phyloP scores from a whole-genome alignment of 1,140 invertebrate species.

The Rhagoletis zephyria region DNA sequence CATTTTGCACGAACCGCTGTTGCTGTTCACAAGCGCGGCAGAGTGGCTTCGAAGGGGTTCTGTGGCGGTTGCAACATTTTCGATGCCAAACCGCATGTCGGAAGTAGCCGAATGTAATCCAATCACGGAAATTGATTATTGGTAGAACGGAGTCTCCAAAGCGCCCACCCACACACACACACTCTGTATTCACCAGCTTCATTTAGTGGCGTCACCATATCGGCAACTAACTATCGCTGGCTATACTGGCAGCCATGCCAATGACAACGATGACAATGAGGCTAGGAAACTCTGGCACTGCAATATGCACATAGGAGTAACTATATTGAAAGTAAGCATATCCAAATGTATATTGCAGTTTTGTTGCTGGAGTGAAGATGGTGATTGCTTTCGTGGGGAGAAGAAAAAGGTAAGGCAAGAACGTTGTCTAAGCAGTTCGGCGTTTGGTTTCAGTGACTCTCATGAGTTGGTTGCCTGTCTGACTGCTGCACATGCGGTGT shows the following conservation, averaged over 20 bases:
- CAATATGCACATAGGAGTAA: not conserved
- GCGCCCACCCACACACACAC: slow-evolving; percentile 28
- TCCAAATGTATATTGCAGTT: not conserved
- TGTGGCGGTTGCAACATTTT: slow-evolving; percentile 40
- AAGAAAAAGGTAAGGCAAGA: too few relatives aligned
- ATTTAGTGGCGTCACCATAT: slow-evolving; percentile 29
- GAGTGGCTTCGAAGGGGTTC: not conserved
- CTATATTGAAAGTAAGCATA: not conserved
- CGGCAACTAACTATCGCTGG: not conserved
- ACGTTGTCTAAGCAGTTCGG: not conserved
- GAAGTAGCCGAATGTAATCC: slow-evolving; percentile 57
- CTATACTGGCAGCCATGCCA: not conserved
- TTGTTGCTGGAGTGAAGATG: not conserved
- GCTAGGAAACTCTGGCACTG: not conserved
- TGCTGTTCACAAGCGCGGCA: not conserved
- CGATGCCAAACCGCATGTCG: slow-evolving; percentile 58
- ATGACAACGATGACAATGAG: slow-evolving; percentile 6
- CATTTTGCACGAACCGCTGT: not conserved
- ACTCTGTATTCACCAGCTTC: not conserved
- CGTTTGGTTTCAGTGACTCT: not conserved
- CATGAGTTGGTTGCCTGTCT: slow-evolving; percentile 3
- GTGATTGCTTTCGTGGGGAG: too few relatives aligned
- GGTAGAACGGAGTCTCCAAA: slow-evolving; percentile 42
- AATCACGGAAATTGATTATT: slow-evolving; percentile 60
- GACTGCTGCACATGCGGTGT: slow-evolving; percentile 18